Conservation (phyloP, 2,113 vertebrate species). For the Bagarius yarrelli region DNA sequence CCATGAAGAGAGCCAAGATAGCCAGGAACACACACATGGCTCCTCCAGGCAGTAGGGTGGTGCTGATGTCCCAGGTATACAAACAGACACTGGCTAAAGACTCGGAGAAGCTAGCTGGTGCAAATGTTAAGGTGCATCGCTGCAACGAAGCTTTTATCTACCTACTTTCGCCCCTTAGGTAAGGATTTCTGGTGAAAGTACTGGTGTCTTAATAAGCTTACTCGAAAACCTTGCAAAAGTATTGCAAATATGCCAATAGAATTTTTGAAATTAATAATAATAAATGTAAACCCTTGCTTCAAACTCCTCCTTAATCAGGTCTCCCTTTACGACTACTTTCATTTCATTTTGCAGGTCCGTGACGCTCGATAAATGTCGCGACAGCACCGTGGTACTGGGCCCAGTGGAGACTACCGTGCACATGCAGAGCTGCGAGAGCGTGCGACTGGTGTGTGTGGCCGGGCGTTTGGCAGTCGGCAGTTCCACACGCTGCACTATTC, state of each 20-base stretch:
- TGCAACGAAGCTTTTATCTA: conserved; percentile 93
- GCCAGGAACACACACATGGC: conserved; percentile 78
- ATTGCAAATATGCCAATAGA: neutral
- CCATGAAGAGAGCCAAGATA: conserved; percentile 86
- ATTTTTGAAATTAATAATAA: neutral
- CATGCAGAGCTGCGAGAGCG: conserved; percentile 83
- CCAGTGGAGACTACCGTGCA: conserved; percentile 84
- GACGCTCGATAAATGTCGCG: conserved; percentile 88
- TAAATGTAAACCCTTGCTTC: neutral
- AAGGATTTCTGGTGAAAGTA: conserved; percentile 13
- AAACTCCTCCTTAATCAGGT: neutral
- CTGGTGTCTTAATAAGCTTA: neutral
- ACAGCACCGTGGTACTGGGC: conserved; percentile 86
- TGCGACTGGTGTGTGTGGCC: conserved; percentile 81
- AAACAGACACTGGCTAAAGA: conserved; percentile 93
- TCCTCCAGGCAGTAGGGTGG: conserved; percentile 79
- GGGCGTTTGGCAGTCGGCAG: conserved; percentile 77
- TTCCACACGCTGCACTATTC: conserved; percentile 76
- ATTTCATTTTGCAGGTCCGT: conserved; percentile 74
- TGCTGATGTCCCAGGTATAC: conserved; percentile 91
- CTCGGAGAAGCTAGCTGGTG: conserved; percentile 82
- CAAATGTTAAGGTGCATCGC: conserved; percentile 86
- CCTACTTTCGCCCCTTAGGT: conserved; percentile 92
- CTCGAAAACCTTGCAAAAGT: neutral
- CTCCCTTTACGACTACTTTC: neutral